Conservation (phyloP, 2,888 invertebrate genomes). For the Eristalinus aeneus region DNA sequence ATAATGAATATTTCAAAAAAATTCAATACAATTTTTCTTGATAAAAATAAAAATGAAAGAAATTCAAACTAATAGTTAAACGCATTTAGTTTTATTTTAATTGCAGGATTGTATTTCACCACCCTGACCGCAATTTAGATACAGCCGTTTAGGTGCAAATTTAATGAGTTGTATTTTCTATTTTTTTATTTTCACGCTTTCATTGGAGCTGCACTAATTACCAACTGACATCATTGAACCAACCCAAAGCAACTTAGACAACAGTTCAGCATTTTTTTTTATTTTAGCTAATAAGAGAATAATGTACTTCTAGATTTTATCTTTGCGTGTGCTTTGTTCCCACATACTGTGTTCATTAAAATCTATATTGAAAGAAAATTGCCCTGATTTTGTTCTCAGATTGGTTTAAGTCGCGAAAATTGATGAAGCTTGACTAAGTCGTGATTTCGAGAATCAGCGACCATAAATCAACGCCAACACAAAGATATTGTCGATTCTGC, state of each 20-base stretch:
- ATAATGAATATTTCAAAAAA: constrained; percentile 66
- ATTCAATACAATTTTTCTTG: constrained; percentile 70
- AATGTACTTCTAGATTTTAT: neutral
- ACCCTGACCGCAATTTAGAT: neutral
- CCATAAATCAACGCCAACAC: too few species aligned
- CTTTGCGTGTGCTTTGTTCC: neutral
- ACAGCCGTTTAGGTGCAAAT: neutral
- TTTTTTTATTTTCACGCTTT: constrained; percentile 3
- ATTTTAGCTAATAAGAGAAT: neutral
- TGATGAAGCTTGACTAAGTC: too few species aligned
- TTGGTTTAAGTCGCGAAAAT: too few species aligned
- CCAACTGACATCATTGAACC: too few species aligned
- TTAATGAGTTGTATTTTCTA: neutral
- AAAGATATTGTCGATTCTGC: too few species aligned
- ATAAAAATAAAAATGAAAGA: constrained; percentile 71
- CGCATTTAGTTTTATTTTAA: constrained; percentile 58
- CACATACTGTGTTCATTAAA: neutral
- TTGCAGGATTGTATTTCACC: neutral
- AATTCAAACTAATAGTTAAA: constrained; percentile 68
- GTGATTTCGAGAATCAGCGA: too few species aligned
- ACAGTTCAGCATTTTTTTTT: too few species aligned
- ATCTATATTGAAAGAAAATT: neutral
- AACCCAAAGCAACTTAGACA: too few species aligned
- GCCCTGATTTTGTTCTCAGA: neutral
- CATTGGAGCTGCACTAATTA: neutral